Evolutionary conservation across 2,797 vertebrate species (phyloP).

Genomic region (Ptychobarbus kaznakovi): DNA sequence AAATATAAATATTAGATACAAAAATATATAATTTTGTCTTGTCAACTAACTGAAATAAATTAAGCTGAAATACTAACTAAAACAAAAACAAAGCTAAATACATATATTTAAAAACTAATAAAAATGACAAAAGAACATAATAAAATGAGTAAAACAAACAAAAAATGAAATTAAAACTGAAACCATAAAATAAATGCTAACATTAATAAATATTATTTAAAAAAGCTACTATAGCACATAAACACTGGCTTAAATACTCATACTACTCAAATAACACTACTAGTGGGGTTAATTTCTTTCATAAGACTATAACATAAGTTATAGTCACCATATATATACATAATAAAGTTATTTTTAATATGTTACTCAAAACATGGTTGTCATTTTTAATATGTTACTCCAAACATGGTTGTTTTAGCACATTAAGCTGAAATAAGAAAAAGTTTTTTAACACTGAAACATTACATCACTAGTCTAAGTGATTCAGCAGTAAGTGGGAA

Average conservation of each 20-base stretch:
- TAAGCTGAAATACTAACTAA: not conserved
- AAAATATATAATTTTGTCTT: not conserved
- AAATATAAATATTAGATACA: not conserved
- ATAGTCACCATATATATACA: no score
- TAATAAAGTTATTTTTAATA: not conserved
- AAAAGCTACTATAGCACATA: not conserved
- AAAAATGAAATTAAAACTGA: not conserved
- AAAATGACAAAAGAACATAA: not conserved
- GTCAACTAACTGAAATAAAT: not conserved
- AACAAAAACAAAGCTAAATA: not conserved
- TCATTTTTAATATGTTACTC: not conserved
- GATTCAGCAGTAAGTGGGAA: constrained; percentile 17
- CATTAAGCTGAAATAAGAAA: not conserved
- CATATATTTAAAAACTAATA: not conserved
- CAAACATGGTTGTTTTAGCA: not conserved
- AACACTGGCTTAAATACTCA: not conserved
- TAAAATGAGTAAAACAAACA: not conserved
- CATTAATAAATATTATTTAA: not conserved
- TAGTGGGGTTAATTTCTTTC: not conserved
- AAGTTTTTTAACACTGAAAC: not conserved
- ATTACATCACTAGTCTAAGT: not conserved
- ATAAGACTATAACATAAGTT: not conserved
- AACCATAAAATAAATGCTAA: not conserved
- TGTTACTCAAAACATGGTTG: not conserved
- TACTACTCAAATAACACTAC: not conserved